A percentile compares a stretch with the other conserved stretches of the same genome.
Conservation (phyloP, 2,888 invertebrate species). For the Pecten maximus region DNA sequence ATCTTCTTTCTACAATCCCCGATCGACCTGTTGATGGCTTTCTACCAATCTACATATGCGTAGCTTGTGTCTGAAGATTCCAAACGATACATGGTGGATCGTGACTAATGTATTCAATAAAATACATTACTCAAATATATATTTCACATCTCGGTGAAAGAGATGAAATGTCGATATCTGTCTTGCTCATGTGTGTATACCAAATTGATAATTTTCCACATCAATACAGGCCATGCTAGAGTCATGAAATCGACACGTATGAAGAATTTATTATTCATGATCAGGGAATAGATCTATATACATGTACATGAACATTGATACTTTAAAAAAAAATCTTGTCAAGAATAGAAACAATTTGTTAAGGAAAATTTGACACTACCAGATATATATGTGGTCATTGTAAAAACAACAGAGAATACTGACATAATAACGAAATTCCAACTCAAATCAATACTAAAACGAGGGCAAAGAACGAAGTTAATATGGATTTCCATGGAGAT, state of each 20-base stretch:
- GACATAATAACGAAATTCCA: no score
- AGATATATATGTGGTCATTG: no score
- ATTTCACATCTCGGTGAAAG: background rate
- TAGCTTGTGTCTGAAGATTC: background rate
- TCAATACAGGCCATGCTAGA: background rate
- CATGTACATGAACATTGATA: background rate
- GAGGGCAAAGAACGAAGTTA: no score
- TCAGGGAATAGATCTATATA: background rate
- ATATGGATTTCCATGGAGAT: no score
- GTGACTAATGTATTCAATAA: background rate
- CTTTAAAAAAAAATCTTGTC: no score
- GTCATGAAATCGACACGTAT: background rate
- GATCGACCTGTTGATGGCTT: background rate
- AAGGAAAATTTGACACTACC: no score
- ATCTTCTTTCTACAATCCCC: background rate
- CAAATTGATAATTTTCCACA: background rate
- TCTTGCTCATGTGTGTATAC: background rate
- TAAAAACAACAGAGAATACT: no score
- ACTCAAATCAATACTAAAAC: no score
- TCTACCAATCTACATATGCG: background rate
- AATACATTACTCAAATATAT: constrained; percentile 7
- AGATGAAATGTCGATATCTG: background rate
- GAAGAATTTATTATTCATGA: background rate
- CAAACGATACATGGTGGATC: background rate
- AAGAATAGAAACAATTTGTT: no score